Evolutionary conservation across 1,140 invertebrate genomes (phyloP), one percentile per base, ranked within the genome.

Genomic region (Cydia strobilella): DNA sequence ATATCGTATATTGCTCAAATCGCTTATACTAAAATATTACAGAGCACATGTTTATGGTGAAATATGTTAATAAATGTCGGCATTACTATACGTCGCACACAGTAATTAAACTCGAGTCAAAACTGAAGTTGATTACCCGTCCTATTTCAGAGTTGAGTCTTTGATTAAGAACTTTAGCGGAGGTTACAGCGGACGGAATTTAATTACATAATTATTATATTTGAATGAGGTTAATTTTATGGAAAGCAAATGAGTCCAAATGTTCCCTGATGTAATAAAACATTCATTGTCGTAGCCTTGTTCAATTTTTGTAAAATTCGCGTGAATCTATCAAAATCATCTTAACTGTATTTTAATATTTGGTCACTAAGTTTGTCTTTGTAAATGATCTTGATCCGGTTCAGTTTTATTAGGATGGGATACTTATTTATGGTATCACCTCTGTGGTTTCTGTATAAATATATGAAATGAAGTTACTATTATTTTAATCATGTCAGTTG

Each of bases 361-460:
- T 45, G 42, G 12, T 45, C 0, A 0, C 39, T 42, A 42, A 42
- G 39, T 42, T 42, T 42, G 9, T 39, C 35, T 39, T 39, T 39
- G 35, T 3, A 39, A 39, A 39, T 42, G 0, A 42, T 31, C 2
- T 39, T 15, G 42, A 54, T 54, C n/a, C 45, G 1, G n/a, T 54
- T 7, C 7, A n/a, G 51, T 5, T 54, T 6, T 54, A 54, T n/a
- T 48, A 12, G 1, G 1, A 3, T 18, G n/a, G 48, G 74, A 79
- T 77, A 81, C 79, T 79, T 79, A 27, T 27, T 27, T 27, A 31
- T 31, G 31, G 31, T 31, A 31, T 2, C 31, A 31, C 27, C 27
- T 31, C 35, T 10, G 35, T 39, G 7, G 35, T 3, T 25, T 25
- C 25, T 3, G 25, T 25, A 25, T 25, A 25, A 25, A 3, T 25